Evolutionary conservation across 2,888 invertebrate species (phyloP), one percentile per base, ranked within the genome.

Genomic region (Agrotis ipsilon): DNA sequence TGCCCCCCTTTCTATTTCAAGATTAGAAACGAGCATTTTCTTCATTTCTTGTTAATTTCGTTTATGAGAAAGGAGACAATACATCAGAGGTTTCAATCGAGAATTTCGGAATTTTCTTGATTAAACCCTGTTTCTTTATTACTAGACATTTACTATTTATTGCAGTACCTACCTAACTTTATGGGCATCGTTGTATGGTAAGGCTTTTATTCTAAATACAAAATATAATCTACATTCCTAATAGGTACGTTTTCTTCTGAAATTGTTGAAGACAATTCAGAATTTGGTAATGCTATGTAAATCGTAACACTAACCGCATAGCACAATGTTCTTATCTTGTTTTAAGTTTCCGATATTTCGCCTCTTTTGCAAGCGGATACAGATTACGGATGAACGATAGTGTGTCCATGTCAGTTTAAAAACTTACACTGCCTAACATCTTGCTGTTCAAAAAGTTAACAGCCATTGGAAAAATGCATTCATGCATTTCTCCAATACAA

Each of bases 21-120:
- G 94, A 95, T 95, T 95, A 95, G 90, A 93, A 90, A 91, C 87
- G 88, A 89, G 87, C 85, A 89, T 89, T 90, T 90, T 88, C 88
- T 90, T 87, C 88, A 88, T 90, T 84, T 82, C 86, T 85, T 86
- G 75, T 85, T 89, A 88, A 88, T 87, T 89, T 86, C 82, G 81
- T 86, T 85, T 86, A 78, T 84, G 69, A 85, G 86, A 82, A 84
- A 83, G 78, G 81, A 85, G 75, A 69, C 72, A 66, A 81, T 83
- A 83, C 81, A 68, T 71, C 75, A 72, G 57, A 45, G 21, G 60
- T 68, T 71, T 72, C 73, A 59, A 84, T 72, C 63, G 46, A 59
- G 65, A 21, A 18, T n/a, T 39, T 59, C 21, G 13, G 46, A 48
- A 39, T 62, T 68, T 58, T 58, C 57, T 79, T 68, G 58, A 77